Evolutionary conservation across 2,113 vertebrate genomes (phyloP).

Genomic region (Gopherus evgoodei): DNA sequence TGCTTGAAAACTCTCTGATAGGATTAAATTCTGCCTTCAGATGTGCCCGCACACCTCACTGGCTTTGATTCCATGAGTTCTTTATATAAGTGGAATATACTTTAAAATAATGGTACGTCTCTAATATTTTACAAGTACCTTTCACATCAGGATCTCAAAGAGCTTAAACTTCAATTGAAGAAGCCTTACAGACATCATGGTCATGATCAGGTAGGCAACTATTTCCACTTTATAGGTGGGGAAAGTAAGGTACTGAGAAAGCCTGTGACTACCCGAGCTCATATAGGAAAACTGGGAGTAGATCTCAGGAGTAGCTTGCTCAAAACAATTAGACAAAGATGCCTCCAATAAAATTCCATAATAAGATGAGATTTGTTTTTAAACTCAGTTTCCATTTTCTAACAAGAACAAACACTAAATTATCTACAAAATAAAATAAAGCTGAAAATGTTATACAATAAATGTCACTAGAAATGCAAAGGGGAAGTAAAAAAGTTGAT

Average conservation of each 20-base stretch:
- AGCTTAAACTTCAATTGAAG: neutral
- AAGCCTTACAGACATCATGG: neutral
- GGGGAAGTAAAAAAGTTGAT: neutral
- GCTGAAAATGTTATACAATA: neutral
- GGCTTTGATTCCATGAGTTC: neutral
- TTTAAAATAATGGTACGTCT: neutral
- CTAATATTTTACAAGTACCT: neutral
- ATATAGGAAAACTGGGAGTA: neutral
- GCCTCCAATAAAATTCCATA: neutral
- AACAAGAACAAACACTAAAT: neutral
- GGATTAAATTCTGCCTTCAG: neutral
- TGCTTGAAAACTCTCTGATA: neutral
- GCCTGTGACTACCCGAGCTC: neutral
- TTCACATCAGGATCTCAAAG: neutral
- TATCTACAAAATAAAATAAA: neutral
- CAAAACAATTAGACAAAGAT: neutral
- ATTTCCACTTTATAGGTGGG: neutral
- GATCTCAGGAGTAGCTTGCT: neutral
- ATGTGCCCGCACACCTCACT: neutral
- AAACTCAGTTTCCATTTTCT: neutral
- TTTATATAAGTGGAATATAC: neutral
- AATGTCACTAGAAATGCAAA: neutral
- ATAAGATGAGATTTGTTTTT: rapidly evolving
- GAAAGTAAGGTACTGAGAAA: neutral
- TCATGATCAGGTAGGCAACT: neutral